A percentile compares a stretch with the other conserved stretches of the same genome.
These are phyloP conservation scores for Patiria miniata DNA, from an alignment of 35 echinoderm and acorn worm genomes.

Conservation along the genomic window DNA sequence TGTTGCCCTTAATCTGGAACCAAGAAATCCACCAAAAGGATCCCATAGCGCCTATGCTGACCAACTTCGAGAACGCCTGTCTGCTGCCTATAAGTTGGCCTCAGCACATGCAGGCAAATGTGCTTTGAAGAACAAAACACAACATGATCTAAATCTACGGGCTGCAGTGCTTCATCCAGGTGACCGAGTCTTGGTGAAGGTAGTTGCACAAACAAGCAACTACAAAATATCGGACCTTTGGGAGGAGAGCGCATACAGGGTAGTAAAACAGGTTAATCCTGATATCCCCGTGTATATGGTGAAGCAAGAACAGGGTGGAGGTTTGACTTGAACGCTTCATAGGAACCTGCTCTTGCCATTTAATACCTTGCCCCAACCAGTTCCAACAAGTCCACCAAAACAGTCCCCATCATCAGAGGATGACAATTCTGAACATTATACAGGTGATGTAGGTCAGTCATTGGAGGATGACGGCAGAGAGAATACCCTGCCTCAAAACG, in stretches of 20 bases:
- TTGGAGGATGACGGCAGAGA: neutral
- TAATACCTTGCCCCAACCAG: neutral
- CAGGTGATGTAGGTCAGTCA: neutral
- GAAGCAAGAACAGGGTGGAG: neutral
- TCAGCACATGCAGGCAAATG: neutral
- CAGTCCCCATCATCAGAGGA: neutral
- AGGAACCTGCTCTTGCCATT: slow-evolving; percentile 48
- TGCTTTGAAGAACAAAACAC: neutral
- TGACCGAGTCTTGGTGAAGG: slow-evolving; percentile 33
- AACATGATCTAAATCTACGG: neutral
- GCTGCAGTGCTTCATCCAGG: neutral
- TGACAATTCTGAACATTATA: neutral
- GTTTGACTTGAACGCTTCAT: neutral
- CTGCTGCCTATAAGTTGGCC: slow-evolving; percentile 13
- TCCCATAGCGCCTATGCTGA: neutral
- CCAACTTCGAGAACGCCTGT: neutral
- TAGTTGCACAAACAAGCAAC: neutral
- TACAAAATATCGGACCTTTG: slow-evolving; percentile 45
- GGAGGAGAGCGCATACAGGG: neutral
- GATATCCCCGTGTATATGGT: slow-evolving; percentile 34
- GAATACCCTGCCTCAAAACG: neutral
- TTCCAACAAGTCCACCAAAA: neutral
- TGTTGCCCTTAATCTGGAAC: neutral
- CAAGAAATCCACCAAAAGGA: neutral
- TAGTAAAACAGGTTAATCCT: slow-evolving; percentile 2